These are phyloP conservation scores for Acipenser transmontanus DNA, from an alignment of 2,797 vertebrate genomes.

Conservation along the genomic window DNA sequence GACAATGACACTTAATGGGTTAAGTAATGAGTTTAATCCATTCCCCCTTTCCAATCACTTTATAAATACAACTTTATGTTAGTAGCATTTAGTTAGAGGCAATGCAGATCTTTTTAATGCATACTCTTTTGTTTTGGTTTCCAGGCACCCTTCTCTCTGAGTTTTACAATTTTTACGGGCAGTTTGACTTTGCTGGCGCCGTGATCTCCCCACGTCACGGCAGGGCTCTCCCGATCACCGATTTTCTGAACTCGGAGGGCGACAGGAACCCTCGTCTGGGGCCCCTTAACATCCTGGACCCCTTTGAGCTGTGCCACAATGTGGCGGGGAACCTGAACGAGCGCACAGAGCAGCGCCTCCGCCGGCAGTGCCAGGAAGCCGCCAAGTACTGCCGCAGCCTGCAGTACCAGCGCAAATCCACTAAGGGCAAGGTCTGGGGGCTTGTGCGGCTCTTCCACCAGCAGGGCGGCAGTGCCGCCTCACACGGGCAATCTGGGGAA, in stretches of 20 bases:
- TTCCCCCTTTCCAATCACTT: no score
- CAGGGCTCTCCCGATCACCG: constrained; percentile 47
- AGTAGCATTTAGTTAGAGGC: no score
- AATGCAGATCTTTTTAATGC: no score
- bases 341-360: constrained; percentile 59
- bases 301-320: constrained; percentile 86
- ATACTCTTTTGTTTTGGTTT: no score
- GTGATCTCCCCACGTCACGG: constrained; percentile 70
- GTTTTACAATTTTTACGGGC: constrained; percentile 74
- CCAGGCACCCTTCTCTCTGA: constrained; percentile 70
- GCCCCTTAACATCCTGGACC: constrained; percentile 78
- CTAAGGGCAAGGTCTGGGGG: constrained; percentile 77
- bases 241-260: constrained; percentile 37
- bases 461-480: constrained; percentile 16
- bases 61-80: no score
- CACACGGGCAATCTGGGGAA: neutral
- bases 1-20: no score
- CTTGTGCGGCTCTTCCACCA: constrained; percentile 75
- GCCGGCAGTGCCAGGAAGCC: constrained; percentile 62
- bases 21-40: no score
- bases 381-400: constrained; percentile 81
- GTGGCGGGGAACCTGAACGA: constrained; percentile 77
- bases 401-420: constrained; percentile 71
- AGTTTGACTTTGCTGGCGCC: constrained; percentile 65
- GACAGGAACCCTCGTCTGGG: constrained; percentile 50